Conservation (phyloP, 2,113 vertebrate genomes). For the Hyla sarda region DNA sequence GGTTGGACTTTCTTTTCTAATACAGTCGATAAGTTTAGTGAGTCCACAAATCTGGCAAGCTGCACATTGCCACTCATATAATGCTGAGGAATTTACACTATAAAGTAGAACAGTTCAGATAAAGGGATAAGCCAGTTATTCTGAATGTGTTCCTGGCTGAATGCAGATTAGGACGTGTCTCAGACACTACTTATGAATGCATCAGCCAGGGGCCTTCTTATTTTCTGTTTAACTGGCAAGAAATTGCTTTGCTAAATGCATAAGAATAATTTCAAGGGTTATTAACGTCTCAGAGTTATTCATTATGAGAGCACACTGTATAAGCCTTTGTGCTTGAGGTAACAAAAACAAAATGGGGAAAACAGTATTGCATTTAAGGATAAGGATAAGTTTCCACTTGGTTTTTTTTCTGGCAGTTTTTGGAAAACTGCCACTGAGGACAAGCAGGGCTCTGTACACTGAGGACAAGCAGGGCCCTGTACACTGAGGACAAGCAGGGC, state of each 20-base stretch:
- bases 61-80: conserved; percentile 4
- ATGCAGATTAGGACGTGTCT: conserved; percentile 36
- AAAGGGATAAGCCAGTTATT: conserved; percentile 33
- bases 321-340: conserved; percentile 20
- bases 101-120: conserved; percentile 30
- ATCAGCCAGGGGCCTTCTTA: conserved; percentile 34
- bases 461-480: too few relatives aligned
- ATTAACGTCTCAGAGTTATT: conserved; percentile 35
- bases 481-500: too few relatives aligned
- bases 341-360: conserved; percentile 28
- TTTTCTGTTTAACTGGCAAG: conserved; percentile 43
- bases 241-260: conserved; percentile 49
- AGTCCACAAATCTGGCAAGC: neutral
- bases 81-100: conserved; percentile 15
- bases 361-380: neutral
- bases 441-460: too few relatives aligned
- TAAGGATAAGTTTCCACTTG: too few relatives aligned
- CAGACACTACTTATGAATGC: conserved; percentile 20
- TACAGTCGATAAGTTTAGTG: neutral
- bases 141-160: neutral
- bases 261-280: conserved; percentile 49
- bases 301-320: conserved; percentile 20
- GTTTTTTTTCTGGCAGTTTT: too few relatives aligned
- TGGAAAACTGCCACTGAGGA: too few relatives aligned
- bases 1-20: neutral